Conservation (phyloP, 2,888 invertebrate genomes). For the Orthonevra nobilis region DNA sequence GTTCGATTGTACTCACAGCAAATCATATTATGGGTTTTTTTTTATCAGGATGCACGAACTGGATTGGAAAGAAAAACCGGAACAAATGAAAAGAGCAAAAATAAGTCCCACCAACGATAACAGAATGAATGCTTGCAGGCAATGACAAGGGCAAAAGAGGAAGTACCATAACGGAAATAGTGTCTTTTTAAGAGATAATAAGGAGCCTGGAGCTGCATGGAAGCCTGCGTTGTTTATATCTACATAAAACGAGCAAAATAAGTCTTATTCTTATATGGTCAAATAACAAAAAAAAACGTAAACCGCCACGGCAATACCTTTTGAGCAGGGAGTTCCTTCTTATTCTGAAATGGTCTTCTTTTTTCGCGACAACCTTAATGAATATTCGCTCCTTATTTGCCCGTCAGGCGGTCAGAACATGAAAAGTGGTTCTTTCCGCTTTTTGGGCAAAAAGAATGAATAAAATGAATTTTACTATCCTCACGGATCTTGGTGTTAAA, state of each 20-base stretch:
- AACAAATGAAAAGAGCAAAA: background rate
- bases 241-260: no score
- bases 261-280: background rate
- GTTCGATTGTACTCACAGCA: no score
- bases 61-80: background rate
- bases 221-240: no score
- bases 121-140: background rate
- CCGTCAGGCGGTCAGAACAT: no score
- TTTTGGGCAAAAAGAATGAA: background rate
- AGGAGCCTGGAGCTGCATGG: background rate
- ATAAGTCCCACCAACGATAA: constrained; percentile 7
- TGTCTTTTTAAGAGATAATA: background rate
- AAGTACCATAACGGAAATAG: background rate
- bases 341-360: background rate
- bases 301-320: background rate
- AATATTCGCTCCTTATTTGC: background rate
- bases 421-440: no score
- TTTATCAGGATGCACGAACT: background rate
- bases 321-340: background rate
- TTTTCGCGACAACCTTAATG: background rate
- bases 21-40: background rate
- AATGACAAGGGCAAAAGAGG: background rate
- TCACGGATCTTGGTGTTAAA: no score
- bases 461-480: background rate
- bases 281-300: background rate